Evolutionary conservation across 2,888 invertebrate species (phyloP).

Genomic region (Suillia variegata): DNA sequence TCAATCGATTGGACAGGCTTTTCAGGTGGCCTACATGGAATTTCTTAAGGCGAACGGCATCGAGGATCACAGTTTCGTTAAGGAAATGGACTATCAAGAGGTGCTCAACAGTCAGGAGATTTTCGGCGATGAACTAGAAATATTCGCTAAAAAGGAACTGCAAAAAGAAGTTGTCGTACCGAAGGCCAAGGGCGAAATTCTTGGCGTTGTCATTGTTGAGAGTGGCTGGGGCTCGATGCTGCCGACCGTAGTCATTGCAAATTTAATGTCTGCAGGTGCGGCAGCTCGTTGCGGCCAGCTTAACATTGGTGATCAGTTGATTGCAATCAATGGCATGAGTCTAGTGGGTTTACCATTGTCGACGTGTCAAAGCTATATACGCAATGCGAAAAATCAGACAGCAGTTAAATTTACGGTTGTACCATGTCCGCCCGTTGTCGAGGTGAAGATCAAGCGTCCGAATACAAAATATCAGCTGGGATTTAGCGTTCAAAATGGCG

Average conservation of each 20-base stretch:
- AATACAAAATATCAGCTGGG: conserved; percentile 99
- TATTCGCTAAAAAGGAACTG: conserved; percentile 98
- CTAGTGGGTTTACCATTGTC: conserved; percentile 96
- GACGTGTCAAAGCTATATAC: conserved; percentile 98
- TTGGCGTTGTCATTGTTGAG: conserved; percentile 99
- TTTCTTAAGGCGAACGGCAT: conserved; percentile 99
- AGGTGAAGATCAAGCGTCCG: conserved; percentile 98
- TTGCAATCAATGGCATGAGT: conserved; percentile 98
- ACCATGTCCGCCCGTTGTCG: conserved; percentile 98
- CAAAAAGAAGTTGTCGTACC: conserved; percentile 99
- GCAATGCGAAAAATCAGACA: conserved; percentile 97
- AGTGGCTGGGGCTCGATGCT: conserved; percentile 99
- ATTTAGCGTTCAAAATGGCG: conserved; percentile 99
- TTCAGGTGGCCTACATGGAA: conserved; percentile 99
- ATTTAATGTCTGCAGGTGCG: conserved; percentile 94
- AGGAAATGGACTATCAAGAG: conserved; percentile 99
- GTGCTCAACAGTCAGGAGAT: conserved; percentile 99
- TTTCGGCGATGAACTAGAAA: conserved; percentile 97
- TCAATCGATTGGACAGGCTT: conserved; percentile 99
- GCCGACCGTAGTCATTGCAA: conserved; percentile 99
- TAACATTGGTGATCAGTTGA: conserved; percentile 99
- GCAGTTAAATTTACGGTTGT: conserved; percentile 99
- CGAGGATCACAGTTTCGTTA: conserved; percentile 97
- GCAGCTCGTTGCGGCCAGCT: conserved; percentile 97
- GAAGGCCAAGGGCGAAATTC: conserved; percentile 95